Conservation (phyloP, 64 coral and sea anemone species). For the Acropora tenuis region DNA sequence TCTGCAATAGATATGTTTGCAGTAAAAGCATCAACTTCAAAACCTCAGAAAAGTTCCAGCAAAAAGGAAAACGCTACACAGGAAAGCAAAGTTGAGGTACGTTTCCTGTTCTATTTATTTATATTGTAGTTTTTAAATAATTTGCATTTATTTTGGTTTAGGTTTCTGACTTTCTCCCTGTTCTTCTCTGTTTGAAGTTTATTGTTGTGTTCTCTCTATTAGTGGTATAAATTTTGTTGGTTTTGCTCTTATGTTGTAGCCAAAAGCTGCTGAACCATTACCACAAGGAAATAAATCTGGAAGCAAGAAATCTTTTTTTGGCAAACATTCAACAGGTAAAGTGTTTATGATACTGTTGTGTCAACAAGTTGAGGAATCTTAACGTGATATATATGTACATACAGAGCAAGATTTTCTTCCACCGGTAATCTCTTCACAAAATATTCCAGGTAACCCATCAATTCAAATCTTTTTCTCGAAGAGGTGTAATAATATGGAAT, state of each 20-base stretch:
- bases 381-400: too few species aligned
- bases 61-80: background rate
- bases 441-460: too few species aligned
- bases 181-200: too few species aligned
- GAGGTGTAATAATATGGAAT: too few species aligned
- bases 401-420: too few species aligned
- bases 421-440: too few species aligned
- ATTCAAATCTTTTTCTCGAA: too few species aligned
- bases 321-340: slow-evolving; percentile 42
- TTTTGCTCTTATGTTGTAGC: background rate
- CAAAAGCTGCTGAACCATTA: slow-evolving; percentile 22
- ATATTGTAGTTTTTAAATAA: too few species aligned
- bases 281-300: slow-evolving; percentile 8
- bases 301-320: slow-evolving; percentile 67
- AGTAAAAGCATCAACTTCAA: slow-evolving; percentile 31
- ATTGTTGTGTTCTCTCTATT: background rate
- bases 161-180: too few species aligned
- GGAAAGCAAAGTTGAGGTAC: background rate
- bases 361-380: background rate
- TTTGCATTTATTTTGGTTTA: background rate
- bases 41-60: slow-evolving; percentile 30
- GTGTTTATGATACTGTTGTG: background rate
- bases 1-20: slow-evolving; percentile 66
- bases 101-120: too few species aligned
- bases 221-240: background rate